Evolutionary conservation across 2,888 invertebrate species (phyloP).

Genomic region (Chelonus formosanus): DNA sequence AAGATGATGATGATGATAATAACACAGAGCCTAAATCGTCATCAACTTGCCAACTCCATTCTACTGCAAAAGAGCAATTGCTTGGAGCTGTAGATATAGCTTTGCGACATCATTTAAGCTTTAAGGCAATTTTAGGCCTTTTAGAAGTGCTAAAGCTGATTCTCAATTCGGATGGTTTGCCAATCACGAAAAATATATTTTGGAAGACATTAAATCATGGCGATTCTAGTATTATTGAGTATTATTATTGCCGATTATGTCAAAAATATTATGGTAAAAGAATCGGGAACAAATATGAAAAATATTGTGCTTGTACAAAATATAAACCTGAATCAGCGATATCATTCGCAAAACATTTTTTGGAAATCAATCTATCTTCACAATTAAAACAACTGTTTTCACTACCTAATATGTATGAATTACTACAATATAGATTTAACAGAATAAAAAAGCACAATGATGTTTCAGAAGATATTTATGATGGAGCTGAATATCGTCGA

Average conservation of each 20-base stretch:
- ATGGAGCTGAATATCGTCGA: constrained; percentile 29
- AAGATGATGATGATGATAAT: no score
- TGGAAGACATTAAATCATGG: neutral
- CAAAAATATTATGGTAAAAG: neutral
- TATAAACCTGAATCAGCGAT: neutral
- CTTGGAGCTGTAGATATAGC: neutral
- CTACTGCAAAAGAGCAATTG: no score
- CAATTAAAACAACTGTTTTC: constrained; percentile 21
- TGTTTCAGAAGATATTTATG: constrained; percentile 33
- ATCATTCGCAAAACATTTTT: neutral
- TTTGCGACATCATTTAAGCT: neutral
- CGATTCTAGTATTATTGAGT: neutral
- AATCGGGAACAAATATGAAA: neutral
- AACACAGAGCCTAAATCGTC: no score
- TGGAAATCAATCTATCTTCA: neutral
- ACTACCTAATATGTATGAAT: constrained; percentile 1
- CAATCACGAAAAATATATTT: neutral
- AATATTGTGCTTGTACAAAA: neutral
- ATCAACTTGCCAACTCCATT: no score
- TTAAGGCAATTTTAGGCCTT: neutral
- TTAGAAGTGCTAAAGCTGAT: neutral
- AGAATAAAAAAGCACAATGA: constrained; percentile 24
- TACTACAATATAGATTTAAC: constrained; percentile 25
- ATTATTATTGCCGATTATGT: neutral
- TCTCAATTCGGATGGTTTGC: neutral